Base-by-base conservation (phyloP, 1,140 invertebrate genomes). In the Spodoptera frugiperda region DNA sequence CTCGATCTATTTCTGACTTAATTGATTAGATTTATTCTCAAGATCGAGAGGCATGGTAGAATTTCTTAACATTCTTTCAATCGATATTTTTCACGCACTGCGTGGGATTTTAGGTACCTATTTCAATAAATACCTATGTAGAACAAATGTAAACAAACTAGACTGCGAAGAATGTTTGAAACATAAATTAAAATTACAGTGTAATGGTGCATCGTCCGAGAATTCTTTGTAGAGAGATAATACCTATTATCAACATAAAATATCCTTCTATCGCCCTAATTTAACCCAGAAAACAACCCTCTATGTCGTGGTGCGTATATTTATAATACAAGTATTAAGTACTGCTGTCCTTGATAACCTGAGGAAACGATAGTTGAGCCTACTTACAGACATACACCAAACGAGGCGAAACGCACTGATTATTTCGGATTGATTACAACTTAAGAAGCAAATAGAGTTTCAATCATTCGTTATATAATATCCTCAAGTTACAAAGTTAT, bases 1-100 rank as follows among this genome's bases (percentile, higher is more conserved):
- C 19, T 21, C 15, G 61, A 65, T 48, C 61, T 65, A 65, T 65
- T 65, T 65, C 61, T 19, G 33, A 63, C 5, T 44, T 39, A 63
- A 63, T 63, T 33, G 15, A 46, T 44, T 12, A n/a, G n/a, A 63
- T 44, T 63, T 63, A 63, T 63, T 46, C 33, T 44, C 46, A 19
- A 53, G n/a, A 53, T 17, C n/a, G 4, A 1, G n/a, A 9, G 15
- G 17, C 12, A 10, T n/a, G 19, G 51, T 21, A 54, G 6, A n/a
- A 17, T 8, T 15, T 19, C 12, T 21, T 19, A 19, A 15, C n/a
- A n/a, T 17, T 53, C n/a, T 53, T 53, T 53, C 17, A 54, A 54
- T 54, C 17, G 6, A n/a, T 54, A 11, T 19, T 54, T 54, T 21
- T 54, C 8, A 9, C 19, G 12, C 9, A n/a, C 11, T 21, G 14